phyloP scores from a whole-genome alignment of 2,797 vertebrate genomes.

The Helicolenus hilgendorfi region DNA sequence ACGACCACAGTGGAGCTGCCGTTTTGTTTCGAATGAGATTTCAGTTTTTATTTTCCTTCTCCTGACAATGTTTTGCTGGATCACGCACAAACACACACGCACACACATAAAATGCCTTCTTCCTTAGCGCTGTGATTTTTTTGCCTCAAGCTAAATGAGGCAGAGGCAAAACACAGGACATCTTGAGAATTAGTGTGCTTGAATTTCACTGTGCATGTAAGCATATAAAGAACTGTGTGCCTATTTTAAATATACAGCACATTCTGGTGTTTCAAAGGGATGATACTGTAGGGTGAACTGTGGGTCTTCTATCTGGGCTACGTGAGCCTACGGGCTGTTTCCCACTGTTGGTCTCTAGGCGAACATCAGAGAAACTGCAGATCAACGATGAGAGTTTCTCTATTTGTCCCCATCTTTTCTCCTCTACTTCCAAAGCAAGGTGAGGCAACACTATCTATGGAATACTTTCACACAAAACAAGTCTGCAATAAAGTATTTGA shows the following conservation, averaged over 20 bases:
- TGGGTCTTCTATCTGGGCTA: not conserved
- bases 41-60: slow-evolving; percentile 1
- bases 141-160: slow-evolving; percentile 13
- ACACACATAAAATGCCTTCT: not conserved
- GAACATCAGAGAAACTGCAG: not conserved
- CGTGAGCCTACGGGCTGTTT: not conserved
- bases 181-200: slow-evolving; percentile 9
- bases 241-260: not conserved
- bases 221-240: not conserved
- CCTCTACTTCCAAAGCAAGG: not conserved
- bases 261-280: not conserved
- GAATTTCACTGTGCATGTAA: not conserved
- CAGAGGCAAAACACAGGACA: not conserved
- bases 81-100: not conserved
- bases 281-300: not conserved
- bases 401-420: not conserved
- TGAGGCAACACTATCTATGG: no score
- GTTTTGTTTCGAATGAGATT: not conserved
- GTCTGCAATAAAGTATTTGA: not conserved
- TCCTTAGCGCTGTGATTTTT: not conserved
- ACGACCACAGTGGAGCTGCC: not conserved
- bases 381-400: not conserved
- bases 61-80: not conserved
- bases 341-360: not conserved
- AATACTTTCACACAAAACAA: not conserved